These are phyloP conservation scores for Channa striata DNA, from an alignment of 2,797 vertebrate genomes.

Conservation along the genomic window DNA sequence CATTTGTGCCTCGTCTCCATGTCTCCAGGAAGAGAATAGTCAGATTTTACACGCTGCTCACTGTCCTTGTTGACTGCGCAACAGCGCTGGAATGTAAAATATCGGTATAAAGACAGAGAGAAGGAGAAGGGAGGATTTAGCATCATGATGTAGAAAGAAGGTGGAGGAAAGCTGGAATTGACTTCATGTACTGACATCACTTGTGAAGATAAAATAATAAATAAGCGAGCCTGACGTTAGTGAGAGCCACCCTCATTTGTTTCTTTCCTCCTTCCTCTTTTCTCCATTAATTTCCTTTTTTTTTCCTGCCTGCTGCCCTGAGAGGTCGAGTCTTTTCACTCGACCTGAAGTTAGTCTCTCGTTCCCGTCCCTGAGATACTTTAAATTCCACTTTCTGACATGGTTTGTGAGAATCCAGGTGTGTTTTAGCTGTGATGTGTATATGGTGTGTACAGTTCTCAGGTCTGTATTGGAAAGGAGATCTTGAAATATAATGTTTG, in stretches of 20 bases:
- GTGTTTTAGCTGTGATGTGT: neutral
- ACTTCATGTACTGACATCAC: neutral
- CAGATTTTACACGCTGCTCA: constrained; percentile 52
- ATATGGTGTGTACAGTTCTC: neutral
- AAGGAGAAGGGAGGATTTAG: constrained; percentile 5
- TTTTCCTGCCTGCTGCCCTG: neutral
- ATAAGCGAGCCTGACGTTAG: no score
- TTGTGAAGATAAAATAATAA: no score
- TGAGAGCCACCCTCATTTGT: neutral
- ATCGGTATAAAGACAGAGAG: constrained; percentile 26
- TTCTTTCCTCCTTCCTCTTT: neutral
- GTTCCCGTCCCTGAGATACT: neutral
- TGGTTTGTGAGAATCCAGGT: neutral
- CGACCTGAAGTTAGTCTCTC: neutral
- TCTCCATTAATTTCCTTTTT: neutral
- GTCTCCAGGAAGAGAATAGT: constrained; percentile 48
- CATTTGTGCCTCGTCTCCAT: constrained; percentile 7
- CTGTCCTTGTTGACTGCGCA: constrained; percentile 48
- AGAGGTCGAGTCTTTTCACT: neutral
- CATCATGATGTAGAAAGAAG: neutral
- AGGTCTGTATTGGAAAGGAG: no score
- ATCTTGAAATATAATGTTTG: no score
- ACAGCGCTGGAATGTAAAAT: constrained; percentile 38
- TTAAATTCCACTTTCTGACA: neutral
- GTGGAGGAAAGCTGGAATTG: neutral